Evolutionary conservation across 2,797 vertebrate species (phyloP).

Genomic region (Ctenopoma kingsleyae): DNA sequence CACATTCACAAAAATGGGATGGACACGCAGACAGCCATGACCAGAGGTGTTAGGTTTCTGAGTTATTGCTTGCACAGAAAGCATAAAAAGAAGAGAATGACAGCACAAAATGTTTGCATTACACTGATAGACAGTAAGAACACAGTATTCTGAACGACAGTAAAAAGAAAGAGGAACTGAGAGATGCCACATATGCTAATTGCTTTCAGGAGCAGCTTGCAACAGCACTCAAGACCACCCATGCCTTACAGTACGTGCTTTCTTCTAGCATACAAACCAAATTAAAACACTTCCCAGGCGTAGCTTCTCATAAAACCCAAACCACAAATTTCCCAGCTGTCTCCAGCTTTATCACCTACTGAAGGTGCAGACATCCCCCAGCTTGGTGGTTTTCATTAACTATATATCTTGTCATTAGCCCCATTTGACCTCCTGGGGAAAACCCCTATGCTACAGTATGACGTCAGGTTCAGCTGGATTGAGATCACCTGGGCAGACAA

Average conservation of each 20-base stretch:
- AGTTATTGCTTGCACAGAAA: too few relatives aligned
- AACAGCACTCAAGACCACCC: constrained; percentile 60
- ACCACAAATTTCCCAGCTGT: constrained; percentile 64
- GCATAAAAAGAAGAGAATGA: background rate
- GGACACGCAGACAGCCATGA: too few relatives aligned
- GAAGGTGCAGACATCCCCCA: constrained; percentile 35
- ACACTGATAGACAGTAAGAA: background rate
- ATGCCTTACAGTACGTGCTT: constrained; percentile 35
- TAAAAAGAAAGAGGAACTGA: constrained; percentile 26
- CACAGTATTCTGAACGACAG: background rate
- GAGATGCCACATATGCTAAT: constrained; percentile 52
- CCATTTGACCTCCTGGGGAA: constrained; percentile 49
- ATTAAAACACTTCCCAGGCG: constrained; percentile 64
- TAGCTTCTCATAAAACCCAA: constrained; percentile 52
- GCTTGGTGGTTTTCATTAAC: constrained; percentile 61
- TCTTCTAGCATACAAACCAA: constrained; percentile 41
- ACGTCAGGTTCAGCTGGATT: constrained; percentile 45
- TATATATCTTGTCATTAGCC: constrained; percentile 39
- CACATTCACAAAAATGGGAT: too few relatives aligned
- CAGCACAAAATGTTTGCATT: background rate
- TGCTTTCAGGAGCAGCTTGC: constrained; percentile 48
- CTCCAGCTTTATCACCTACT: constrained; percentile 55
- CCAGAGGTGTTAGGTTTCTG: too few relatives aligned
- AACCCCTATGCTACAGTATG: constrained; percentile 11
- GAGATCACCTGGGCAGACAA: constrained; percentile 53